Conservation (phyloP, 2,113 vertebrate genomes). For the Cyrtonyx montezumae region DNA sequence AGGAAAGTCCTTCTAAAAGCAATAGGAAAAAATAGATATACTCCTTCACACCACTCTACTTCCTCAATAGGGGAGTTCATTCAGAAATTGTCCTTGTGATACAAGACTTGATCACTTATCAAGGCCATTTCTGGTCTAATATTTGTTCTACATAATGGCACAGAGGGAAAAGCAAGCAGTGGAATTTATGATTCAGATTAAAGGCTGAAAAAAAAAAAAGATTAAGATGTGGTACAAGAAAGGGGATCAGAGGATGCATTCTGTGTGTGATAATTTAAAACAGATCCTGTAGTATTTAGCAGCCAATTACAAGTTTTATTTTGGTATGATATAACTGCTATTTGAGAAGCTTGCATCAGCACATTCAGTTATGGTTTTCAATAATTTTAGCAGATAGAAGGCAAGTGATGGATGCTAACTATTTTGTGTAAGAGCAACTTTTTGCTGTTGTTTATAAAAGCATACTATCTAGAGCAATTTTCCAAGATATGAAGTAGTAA, state of each 20-base stretch:
- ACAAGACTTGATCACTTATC: not conserved
- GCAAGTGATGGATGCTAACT: not conserved
- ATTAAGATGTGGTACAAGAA: not conserved
- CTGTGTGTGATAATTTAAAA: slow-evolving; percentile 7
- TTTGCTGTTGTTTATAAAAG: not conserved
- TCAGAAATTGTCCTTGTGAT: not conserved
- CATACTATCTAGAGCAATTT: not conserved
- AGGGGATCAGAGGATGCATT: not conserved
- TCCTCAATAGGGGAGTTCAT: not conserved
- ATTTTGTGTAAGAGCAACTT: not conserved
- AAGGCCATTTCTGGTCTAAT: not conserved
- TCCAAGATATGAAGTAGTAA: not conserved
- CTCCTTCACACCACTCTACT: not conserved
- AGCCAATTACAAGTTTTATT: not conserved
- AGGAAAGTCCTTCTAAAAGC: not conserved
- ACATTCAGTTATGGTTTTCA: not conserved
- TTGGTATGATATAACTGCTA: not conserved
- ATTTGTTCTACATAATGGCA: not conserved
- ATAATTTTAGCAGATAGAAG: not conserved
- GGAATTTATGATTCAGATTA: not conserved
- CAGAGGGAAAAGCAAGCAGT: not conserved
- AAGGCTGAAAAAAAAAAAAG: slow-evolving; percentile 6
- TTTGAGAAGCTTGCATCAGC: not conserved
- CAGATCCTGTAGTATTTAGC: not conserved
- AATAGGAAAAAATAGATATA: not conserved